Evolutionary conservation across 2,888 invertebrate genomes (phyloP), one percentile per base, ranked within the genome.

Genomic region (Drosophila rubida): DNA sequence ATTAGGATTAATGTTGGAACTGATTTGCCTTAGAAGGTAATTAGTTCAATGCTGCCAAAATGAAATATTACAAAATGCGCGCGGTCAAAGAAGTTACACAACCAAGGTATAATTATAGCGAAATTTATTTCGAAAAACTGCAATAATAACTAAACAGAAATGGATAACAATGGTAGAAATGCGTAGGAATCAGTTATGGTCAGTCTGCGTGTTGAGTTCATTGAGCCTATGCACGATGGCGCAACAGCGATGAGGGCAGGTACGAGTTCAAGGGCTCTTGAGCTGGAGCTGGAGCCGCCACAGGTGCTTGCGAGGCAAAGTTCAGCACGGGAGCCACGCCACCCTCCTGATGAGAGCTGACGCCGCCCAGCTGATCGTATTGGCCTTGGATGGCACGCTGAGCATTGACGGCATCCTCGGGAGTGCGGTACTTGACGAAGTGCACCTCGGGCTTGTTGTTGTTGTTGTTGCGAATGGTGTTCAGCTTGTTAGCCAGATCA

Each of bases 341-440:
- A 9, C 88, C 90, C 59, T 90, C 69, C 27, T 77, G 80, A 7
- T 78, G 62, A 13, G 76, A 69, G 1, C 87, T 71, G 25, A 70
- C 59, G 16, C 91, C 90, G 2, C 88, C 89, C 25, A 87, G 59
- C 23, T 80, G 67, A 59, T 90, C 90, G 45, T 91, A 90, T 58
- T 91, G 89, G 0, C 64, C 64, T 78, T 91, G 90, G 39, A 91
- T 91, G 19, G 83, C 65, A 5, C 71, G 83, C 61, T 91, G 91
- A 0, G 91, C 91, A 42, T 90, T 86, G 48, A 67, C 64, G 7
- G 91, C 91, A 74, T 91, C 91, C 68, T 90, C 83, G 5, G 78
- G 72, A 0, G 90, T 91, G 60, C 89, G 89, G 67, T 91, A 91
- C 66, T 91, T 91, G 44, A 91, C 90, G 41, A 90, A 90, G 58